phyloP scores from a whole-genome alignment of 2,888 invertebrate genomes.

The Eretmocerus hayati region DNA sequence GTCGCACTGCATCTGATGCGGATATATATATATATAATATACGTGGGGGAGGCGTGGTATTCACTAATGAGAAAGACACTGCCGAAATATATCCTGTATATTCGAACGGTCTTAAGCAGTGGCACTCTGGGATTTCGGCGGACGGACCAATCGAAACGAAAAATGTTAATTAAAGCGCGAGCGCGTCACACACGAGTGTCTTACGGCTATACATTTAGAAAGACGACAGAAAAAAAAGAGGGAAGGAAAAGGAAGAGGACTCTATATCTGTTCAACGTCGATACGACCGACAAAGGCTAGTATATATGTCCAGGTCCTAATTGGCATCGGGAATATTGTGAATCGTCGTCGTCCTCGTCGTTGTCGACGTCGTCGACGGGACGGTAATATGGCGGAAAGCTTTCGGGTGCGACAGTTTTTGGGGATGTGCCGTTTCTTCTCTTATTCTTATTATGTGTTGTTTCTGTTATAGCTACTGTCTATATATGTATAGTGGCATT shows the following conservation, averaged over 20 bases:
- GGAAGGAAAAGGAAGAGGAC: too few relatives aligned
- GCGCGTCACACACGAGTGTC: conserved; percentile 7
- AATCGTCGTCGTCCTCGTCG: too few relatives aligned
- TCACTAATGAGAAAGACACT: conserved; percentile 41
- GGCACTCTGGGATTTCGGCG: conserved; percentile 21
- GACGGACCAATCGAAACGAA: conserved; percentile 39
- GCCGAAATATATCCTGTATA: too few relatives aligned
- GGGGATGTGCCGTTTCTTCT: too few relatives aligned
- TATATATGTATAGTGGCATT: too few relatives aligned
- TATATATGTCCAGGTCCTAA: conserved; percentile 15
- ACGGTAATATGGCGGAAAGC: too few relatives aligned
- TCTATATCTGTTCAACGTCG: background rate
- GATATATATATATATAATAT: conserved; percentile 9
- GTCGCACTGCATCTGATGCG: conserved; percentile 3
- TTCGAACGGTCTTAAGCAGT: conserved; percentile 14
- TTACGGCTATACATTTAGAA: background rate
- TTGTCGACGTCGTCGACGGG: too few relatives aligned
- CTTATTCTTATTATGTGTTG: too few relatives aligned
- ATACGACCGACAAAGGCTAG: too few relatives aligned
- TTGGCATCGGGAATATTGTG: conserved; percentile 16
- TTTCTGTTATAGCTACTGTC: too few relatives aligned
- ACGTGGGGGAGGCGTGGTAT: conserved; percentile 33
- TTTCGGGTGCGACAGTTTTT: too few relatives aligned
- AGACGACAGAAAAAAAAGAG: too few relatives aligned
- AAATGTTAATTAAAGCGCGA: conserved; percentile 44